These are phyloP conservation scores for Etheostoma perlongum DNA, from an alignment of 2,797 vertebrate species.

Conservation along the genomic window DNA sequence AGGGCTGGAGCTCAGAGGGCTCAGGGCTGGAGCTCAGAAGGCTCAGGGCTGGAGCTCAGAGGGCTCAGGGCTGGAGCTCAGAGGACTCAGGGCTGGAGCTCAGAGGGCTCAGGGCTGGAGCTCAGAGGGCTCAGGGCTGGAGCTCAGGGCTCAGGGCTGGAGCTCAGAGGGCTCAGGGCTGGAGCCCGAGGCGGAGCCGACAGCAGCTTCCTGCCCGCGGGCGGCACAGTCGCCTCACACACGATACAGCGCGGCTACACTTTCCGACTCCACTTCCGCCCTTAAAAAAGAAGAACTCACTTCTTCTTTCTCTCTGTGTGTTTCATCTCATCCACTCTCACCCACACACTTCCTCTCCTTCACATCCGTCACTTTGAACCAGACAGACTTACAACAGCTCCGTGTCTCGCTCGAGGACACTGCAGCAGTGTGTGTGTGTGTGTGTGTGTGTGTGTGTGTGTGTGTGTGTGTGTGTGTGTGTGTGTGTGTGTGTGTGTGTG, in stretches of 20 bases:
- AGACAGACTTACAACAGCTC: background rate
- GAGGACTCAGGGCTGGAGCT: no score
- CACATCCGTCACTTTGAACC: slow-evolving; percentile 15
- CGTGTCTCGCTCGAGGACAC: background rate
- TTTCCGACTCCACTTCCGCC: slow-evolving; percentile 46
- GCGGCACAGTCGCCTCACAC: slow-evolving; percentile 32
- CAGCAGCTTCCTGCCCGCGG: slow-evolving; percentile 65
- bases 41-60: no score
- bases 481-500: no score
- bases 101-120: no score
- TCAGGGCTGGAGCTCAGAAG: no score
- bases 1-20: no score
- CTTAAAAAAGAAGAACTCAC: no score
- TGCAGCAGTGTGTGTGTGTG: no score
- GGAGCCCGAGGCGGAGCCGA: slow-evolving; percentile 8
- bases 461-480: no score
- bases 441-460: no score
- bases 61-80: no score
- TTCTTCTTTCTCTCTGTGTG: background rate
- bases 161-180: background rate
- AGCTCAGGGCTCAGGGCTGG: background rate
- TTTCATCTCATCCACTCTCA: slow-evolving; percentile 29
- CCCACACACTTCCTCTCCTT: slow-evolving; percentile 54
- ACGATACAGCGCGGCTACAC: slow-evolving; percentile 33
- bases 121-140: background rate